Evolutionary conservation across 1,140 invertebrate genomes (phyloP), one percentile per base, ranked within the genome.

Genomic region (Conus betulinus): DNA sequence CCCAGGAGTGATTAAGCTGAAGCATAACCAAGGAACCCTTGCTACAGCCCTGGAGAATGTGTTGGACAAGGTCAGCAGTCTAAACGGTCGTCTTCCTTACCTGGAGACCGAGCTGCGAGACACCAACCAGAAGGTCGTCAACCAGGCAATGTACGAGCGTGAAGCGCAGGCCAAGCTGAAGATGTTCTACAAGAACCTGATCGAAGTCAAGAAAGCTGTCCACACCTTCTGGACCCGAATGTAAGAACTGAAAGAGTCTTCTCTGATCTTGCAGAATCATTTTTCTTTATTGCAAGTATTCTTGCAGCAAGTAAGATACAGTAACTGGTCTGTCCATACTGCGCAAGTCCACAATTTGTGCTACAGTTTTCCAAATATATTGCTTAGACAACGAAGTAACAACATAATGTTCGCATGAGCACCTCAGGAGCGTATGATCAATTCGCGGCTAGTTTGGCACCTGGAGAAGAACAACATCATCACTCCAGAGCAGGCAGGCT

Each of bases 31-130:
- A 67, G 84, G 84, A 7, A 60, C 84, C 6, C 57, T 85, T 3
- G 84, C 84, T 7, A 85, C 84, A 63, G 84, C 84, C n/a, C 84
- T 85, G 84, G 84, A 85, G 57, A 60, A 55, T 7, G 4, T 85
- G 57, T 27, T 60, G n/a, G 60, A 85, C 55, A 85, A 85, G 39
- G 84, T 85, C n/a, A 51, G 67, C 8, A 39, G 84, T 60, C 84
- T 85, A 10, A 27, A 27, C 10, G 57, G 53, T 5, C 23, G 60
- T 8, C 55, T 85, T 17, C 84, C 84, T 5, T 25, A 7, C n/a
- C 17, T 85, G 25, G 57, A 57, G 55, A 20, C 8, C 4, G 60
- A 63, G 55, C n/a, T 85, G 23, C 6, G 60, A n/a, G 39, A n/a
- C 11, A 85, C 57, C 25, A 39, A 85, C 57, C 84, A 85, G 84